Evolutionary conservation across 2,797 vertebrate species (phyloP), one percentile per base, ranked within the genome.

Genomic region (Aulostomus chinensis): DNA sequence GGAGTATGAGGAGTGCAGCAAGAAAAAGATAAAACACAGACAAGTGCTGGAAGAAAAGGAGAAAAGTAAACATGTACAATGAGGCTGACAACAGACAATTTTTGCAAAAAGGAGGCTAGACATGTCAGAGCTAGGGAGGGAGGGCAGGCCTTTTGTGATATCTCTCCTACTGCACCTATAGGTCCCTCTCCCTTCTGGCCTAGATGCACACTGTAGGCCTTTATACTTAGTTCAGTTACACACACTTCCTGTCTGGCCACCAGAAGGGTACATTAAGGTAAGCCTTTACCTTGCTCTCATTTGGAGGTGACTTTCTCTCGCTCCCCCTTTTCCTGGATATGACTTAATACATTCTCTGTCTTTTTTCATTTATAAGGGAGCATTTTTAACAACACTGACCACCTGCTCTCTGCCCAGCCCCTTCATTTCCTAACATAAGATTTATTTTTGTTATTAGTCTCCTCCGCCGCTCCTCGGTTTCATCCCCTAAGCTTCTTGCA

Each of bases 211-310:
- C 81, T 84, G 82, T 78, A 59, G 75, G 65, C 77, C 81, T 86
- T 86, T 86, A 81, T 88, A 78, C 73, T 74, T 48, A 63, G 63
- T 60, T 38, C 72, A 75, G 66, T 81, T 78, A 79, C 68, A 81
- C 69, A 80, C 65, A 70, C 79, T 83, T 84, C 79, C 81, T 81
- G 83, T 79, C 79, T 85, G 82, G 72, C 75, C 55, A 65, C 74
- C 52, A 81, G 62, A 71, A 49, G 74, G 78, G 81, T 88, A 72
- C 61, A 83, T 83, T 82, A 84, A 88, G 84, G 84, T 86, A 79
- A 86, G 51, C 63, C 55, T 73, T 56, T 68, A 24, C 52, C 46
- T 55, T 74, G 68, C 68, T 64, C 34, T 28, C 28, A 20, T 6
- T 11, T 59, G 35, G 13, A 69, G 28, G 39, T 14, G 25, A 78